Percentiles rank a stretch among this genome's conserved stretches.
These are phyloP conservation scores for Phenganax marumi DNA, from an alignment of 92 coral and sea anemone species.

Conservation along the genomic window DNA sequence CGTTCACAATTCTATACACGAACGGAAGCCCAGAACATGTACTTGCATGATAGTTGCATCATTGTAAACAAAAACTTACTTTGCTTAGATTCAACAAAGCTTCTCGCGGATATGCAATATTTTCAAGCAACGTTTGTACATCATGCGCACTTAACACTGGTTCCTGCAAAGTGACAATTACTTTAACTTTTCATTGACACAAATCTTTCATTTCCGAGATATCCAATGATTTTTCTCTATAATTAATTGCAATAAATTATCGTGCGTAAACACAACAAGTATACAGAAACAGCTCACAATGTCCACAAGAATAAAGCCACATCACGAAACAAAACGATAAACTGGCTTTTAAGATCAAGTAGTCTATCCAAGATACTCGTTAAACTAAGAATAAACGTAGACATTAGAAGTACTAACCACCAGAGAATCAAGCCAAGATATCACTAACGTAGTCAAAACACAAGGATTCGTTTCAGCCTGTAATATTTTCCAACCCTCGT, in stretches of 20 bases:
- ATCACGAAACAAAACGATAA: background rate
- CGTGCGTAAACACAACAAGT: background rate
- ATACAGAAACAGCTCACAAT: background rate
- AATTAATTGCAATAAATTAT: background rate
- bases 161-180: constrained; percentile 53
- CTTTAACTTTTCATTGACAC: background rate
- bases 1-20: background rate
- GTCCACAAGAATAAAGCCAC: background rate
- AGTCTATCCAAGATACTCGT: background rate
- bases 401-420: constrained; percentile 53
- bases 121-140: constrained; percentile 58
- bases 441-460: constrained; percentile 71
- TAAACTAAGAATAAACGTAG: background rate
- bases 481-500: constrained; percentile 78
- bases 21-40: too few relatives aligned
- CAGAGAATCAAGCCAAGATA: constrained; percentile 78
- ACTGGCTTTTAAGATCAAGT: background rate
- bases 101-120: constrained; percentile 58
- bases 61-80: constrained; percentile 48
- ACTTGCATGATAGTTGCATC: too few relatives aligned
- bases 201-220: background rate
- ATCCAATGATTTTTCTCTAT: background rate
- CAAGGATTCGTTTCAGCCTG: constrained; percentile 74
- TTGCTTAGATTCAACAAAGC: constrained; percentile 69
- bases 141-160: constrained; percentile 67